These are phyloP conservation scores for Trachelus iudaicus DNA, from an alignment of 2,888 invertebrate genomes.

Conservation along the genomic window DNA sequence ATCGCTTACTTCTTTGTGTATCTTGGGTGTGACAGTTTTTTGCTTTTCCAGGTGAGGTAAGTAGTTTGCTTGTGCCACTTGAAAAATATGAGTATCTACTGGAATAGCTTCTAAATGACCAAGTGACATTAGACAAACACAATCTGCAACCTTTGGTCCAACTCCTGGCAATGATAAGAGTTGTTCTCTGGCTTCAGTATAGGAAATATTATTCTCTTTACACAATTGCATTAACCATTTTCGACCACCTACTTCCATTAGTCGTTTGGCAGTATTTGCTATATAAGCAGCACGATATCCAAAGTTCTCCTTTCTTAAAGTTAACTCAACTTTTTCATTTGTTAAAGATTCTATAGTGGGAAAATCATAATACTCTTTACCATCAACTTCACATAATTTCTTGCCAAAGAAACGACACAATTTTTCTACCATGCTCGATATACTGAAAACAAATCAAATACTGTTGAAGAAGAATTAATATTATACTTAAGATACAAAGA, in stretches of 20 bases:
- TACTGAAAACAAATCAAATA: conserved; percentile 69
- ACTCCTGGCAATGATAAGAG: conserved; percentile 87
- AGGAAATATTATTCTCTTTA: conserved; percentile 70
- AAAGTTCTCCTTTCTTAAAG: conserved; percentile 80
- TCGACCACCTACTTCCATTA: conserved; percentile 76
- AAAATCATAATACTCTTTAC: conserved; percentile 78
- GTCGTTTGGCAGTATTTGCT: conserved; percentile 76
- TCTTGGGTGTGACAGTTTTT: conserved; percentile 83
- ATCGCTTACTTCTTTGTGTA: conserved; percentile 88
- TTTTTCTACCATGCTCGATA: conserved; percentile 91
- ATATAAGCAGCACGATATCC: conserved; percentile 93
- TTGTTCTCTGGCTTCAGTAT: conserved; percentile 77
- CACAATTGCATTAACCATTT: conserved; percentile 78
- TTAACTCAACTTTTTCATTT: conserved; percentile 74
- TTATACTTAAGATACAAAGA: conserved; percentile 34
- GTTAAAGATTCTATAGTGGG: conserved; percentile 78
- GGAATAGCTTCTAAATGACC: conserved; percentile 90
- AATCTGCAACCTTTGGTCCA: conserved; percentile 97
- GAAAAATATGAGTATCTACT: conserved; percentile 96
- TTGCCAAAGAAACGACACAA: conserved; percentile 85
- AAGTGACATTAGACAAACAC: conserved; percentile 96
- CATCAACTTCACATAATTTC: conserved; percentile 76
- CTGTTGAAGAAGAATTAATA: conserved; percentile 51
- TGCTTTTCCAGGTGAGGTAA: conserved; percentile 78
- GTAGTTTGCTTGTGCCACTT: conserved; percentile 86